These are phyloP conservation scores for Rosalia funebris DNA, from an alignment of 2,888 invertebrate genomes.

Conservation along the genomic window DNA sequence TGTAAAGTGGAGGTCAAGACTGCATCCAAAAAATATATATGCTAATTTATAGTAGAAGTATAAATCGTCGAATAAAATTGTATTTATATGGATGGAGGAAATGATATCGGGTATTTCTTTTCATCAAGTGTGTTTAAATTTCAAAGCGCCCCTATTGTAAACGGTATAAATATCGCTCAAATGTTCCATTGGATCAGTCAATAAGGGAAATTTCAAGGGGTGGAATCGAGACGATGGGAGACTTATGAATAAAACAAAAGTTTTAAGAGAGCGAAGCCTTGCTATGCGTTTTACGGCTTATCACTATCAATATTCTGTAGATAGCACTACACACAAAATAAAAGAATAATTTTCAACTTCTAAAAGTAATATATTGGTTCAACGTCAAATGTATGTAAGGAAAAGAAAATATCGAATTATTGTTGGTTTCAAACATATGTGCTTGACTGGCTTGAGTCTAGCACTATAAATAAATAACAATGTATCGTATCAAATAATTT, in stretches of 20 bases:
- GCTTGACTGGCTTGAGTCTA: too few relatives aligned
- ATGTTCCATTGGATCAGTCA: slow-evolving; percentile 62
- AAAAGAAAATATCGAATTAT: too few relatives aligned
- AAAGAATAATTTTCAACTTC: neutral
- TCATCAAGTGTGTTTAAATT: slow-evolving; percentile 60
- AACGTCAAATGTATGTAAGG: too few relatives aligned
- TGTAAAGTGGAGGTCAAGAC: too few relatives aligned
- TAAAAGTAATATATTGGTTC: neutral
- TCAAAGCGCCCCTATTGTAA: slow-evolving; percentile 59
- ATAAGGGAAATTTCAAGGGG: slow-evolving; percentile 62
- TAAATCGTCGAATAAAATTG: slow-evolving; percentile 15
- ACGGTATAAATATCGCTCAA: slow-evolving; percentile 60
- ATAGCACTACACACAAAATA: slow-evolving; percentile 12
- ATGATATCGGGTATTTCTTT: slow-evolving; percentile 54
- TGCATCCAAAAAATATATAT: too few relatives aligned
- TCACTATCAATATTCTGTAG: slow-evolving; percentile 47
- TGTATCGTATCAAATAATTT: slow-evolving; percentile 9
- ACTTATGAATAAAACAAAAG: slow-evolving; percentile 67
- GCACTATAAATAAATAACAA: too few relatives aligned
- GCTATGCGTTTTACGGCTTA: slow-evolving; percentile 46
- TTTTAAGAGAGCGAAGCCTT: slow-evolving; percentile 60
- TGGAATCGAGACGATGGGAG: slow-evolving; percentile 59
- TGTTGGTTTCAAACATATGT: too few relatives aligned
- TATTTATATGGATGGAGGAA: slow-evolving; percentile 36
- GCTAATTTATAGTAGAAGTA: slow-evolving; percentile 10